Percentiles rank a stretch among this genome's conserved stretches.
phyloP scores from a whole-genome alignment of 2,113 vertebrate species.

The Phaethornis superciliosus region DNA sequence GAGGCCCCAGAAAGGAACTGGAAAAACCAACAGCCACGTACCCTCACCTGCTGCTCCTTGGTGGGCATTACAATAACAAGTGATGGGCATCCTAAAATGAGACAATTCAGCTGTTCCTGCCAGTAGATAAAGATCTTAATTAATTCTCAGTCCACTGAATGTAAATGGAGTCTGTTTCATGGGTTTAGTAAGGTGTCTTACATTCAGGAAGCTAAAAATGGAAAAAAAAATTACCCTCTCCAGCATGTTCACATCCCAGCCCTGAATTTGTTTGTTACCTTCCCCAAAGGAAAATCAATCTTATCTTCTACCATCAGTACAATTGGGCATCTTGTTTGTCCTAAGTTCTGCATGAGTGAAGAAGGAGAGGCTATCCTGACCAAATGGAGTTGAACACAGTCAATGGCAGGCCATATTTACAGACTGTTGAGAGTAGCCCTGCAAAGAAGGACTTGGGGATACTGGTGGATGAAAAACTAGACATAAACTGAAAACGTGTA shows the following conservation, averaged over 20 bases:
- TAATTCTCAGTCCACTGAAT: background rate
- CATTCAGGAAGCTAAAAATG: background rate
- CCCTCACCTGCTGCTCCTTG: rapidly evolving
- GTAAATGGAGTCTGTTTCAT: background rate
- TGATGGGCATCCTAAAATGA: background rate
- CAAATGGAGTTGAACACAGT: background rate
- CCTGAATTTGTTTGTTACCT: background rate
- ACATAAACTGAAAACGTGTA: rapidly evolving
- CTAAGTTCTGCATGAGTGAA: background rate
- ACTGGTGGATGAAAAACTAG: background rate
- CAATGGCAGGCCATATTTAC: background rate
- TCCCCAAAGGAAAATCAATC: background rate
- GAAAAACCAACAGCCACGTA: background rate
- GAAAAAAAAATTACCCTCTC: background rate
- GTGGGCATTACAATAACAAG: background rate
- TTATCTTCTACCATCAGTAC: background rate
- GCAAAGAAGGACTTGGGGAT: background rate
- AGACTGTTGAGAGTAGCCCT: background rate
- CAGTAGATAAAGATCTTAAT: background rate
- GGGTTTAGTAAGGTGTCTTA: background rate
- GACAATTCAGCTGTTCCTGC: background rate
- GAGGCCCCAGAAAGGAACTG: background rate
- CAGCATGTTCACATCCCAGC: background rate
- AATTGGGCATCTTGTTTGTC: background rate
- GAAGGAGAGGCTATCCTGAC: background rate